Conservation (phyloP, 2,113 vertebrate species). For the Oncorhynchus kisutch region DNA sequence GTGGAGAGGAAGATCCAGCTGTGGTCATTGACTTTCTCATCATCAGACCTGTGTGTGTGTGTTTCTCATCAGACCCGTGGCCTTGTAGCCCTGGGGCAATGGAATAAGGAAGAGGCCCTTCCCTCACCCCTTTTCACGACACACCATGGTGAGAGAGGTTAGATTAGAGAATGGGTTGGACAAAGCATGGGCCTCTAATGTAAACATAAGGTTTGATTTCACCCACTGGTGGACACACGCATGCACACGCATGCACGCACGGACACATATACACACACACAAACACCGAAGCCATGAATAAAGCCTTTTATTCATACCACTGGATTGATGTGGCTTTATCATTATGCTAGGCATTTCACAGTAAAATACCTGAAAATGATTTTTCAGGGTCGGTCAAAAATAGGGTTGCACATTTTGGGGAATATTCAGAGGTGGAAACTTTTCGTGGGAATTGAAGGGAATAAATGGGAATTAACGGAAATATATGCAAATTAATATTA, state of each 20-base stretch:
- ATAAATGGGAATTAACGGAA: no score
- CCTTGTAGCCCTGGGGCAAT: conserved; percentile 10
- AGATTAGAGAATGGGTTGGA: no score
- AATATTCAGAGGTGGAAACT: no score
- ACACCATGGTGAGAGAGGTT: background rate
- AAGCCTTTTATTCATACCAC: no score
- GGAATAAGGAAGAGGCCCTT: conserved; percentile 9
- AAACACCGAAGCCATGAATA: background rate
- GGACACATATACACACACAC: background rate
- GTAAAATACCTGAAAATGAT: no score
- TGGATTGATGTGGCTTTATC: no score
- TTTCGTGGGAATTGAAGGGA: no score
- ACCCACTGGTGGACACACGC: background rate
- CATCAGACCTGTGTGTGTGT: conserved; percentile 11
- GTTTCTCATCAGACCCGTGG: conserved; percentile 2
- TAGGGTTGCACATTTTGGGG: no score
- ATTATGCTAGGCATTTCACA: no score
- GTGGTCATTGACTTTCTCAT: conserved; percentile 7
- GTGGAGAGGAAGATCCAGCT: conserved; percentile 31
- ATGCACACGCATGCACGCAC: conserved; percentile 1
- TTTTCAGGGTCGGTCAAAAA: no score
- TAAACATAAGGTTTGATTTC: background rate
- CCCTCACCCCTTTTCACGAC: background rate
- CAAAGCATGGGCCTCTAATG: no score
- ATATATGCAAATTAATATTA: no score